Evolutionary conservation across 64 coral and sea anemone genomes (phyloP), one percentile per base, ranked within the genome.

Genomic region (Actinia equina): DNA sequence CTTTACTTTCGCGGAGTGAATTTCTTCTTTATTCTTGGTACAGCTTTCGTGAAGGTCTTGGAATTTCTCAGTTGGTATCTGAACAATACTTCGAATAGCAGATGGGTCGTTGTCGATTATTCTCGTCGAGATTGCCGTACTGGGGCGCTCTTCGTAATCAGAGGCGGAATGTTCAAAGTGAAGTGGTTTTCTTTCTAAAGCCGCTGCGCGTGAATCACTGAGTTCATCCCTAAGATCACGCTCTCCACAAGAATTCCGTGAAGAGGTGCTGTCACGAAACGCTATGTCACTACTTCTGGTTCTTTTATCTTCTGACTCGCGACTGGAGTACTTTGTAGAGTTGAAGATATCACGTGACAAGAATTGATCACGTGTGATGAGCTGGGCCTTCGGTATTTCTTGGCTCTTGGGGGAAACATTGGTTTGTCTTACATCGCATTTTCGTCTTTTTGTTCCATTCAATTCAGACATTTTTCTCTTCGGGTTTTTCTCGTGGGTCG

Each of bases 381-480:
- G 69, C 12, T 11, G 44, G 20, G 43, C 18, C 0, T 52, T 81
- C 45, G 78, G 18, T 18, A 44, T 81, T 52, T 81, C 19, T 49
- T 15, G 77, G 11, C 20, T 27, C 25, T 74, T 74, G 22, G 8
- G 12, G 42, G 69, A 74, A 30, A 2, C 26, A 16, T 79, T 79
- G 78, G 17, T 16, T 81, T 81, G 42, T 11, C 18, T 81, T 46
- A 17, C 43, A 44, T 81, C 43, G 78, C 41, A 81, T 49, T 81
- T 81, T 18, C 78, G 42, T 44, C 44, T 81, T 49, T 81, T 81
- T 23, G 49, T 16, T 37, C 14, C 49, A 81, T 81, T 81, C 10
- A 81, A 43, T 44, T 81, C 78, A 17, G 78, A 7, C 16, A 81
- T 81, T 81, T 81, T 81, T 52, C 78, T 81, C 78, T 81, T 81